A percentile compares a stretch with the other conserved stretches of the same genome.
Evolutionary conservation across 2,797 vertebrate species (phyloP).

Genomic region (Salarias fasciatus): DNA sequence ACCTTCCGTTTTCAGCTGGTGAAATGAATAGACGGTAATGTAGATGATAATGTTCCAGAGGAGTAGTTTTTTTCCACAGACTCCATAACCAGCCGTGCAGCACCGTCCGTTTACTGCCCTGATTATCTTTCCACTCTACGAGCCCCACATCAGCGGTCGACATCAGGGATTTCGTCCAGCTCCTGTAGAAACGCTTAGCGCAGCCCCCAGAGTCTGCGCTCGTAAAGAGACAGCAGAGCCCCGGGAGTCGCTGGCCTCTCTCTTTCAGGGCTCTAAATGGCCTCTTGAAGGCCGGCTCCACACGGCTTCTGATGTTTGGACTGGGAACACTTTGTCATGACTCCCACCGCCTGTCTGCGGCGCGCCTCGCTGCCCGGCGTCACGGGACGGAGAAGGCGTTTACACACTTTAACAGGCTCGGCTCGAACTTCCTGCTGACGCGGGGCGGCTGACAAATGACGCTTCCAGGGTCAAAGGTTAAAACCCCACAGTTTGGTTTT

Average conservation of each 20-base stretch:
- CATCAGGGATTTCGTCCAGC: constrained; percentile 50
- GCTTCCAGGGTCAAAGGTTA: constrained; percentile 36
- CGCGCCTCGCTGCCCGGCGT: constrained; percentile 53
- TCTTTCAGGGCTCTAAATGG: constrained; percentile 35
- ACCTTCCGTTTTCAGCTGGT: too few species aligned
- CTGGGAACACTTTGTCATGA: constrained; percentile 38
- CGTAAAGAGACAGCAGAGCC: constrained; percentile 52
- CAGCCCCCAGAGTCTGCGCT: constrained; percentile 46
- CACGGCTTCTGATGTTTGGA: constrained; percentile 17
- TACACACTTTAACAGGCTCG: constrained; percentile 65
- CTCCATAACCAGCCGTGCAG: constrained; percentile 3
- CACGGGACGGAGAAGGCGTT: constrained; percentile 62
- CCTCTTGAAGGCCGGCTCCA: constrained; percentile 29
- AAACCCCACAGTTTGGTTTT: constrained; percentile 8
- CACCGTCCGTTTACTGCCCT: constrained; percentile 27
- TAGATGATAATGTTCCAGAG: too few species aligned
- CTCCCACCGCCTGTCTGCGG: constrained; percentile 67
- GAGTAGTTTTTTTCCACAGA: too few species aligned
- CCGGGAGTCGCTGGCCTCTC: constrained; percentile 27
- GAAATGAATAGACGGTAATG: too few species aligned
- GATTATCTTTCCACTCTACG: constrained; percentile 63
- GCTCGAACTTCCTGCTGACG: constrained; percentile 38
- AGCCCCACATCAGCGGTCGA: constrained; percentile 41
- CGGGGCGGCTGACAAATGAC: constrained; percentile 40
- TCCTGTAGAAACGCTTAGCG: constrained; percentile 66